These are phyloP conservation scores for Coryphaenoides rupestris DNA, from an alignment of 2,113 vertebrate species.

Conservation along the genomic window DNA sequence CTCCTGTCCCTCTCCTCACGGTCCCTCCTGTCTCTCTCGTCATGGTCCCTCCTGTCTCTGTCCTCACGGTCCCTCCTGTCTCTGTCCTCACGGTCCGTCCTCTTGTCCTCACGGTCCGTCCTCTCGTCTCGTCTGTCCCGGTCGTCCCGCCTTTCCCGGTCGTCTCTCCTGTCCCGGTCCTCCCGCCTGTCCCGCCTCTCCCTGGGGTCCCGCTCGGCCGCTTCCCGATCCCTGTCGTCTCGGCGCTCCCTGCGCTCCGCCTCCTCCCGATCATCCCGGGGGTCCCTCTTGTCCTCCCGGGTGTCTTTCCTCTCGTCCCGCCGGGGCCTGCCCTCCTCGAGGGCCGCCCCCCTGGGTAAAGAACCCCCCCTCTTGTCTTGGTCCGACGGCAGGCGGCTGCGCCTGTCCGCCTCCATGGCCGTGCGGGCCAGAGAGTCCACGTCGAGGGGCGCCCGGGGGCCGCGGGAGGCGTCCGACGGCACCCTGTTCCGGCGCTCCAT, in stretches of 20 bases:
- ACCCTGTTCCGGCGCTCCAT: constrained; percentile 44
- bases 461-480: constrained; percentile 54
- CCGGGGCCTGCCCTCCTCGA: constrained; percentile 45
- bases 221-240: constrained; percentile 1
- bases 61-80: constrained; percentile 22
- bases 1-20: constrained; percentile 3
- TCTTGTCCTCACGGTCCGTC: constrained; percentile 25
- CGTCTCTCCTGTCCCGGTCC: constrained; percentile 39
- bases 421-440: constrained; percentile 65
- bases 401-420: constrained; percentile 44
- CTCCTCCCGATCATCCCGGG: constrained; percentile 36
- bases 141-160: constrained; percentile 47
- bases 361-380: constrained; percentile 44
- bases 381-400: constrained; percentile 52
- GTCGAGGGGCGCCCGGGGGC: constrained; percentile 67
- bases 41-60: constrained; percentile 5
- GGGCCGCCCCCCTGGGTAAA: constrained; percentile 44
- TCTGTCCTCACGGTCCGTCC: constrained; percentile 27
- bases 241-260: constrained; percentile 30
- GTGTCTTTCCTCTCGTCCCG: constrained; percentile 51
- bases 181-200: constrained; percentile 33
- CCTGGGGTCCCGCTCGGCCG: no score
- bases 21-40: constrained; percentile 22
- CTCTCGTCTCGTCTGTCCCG: constrained; percentile 37
- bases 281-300: constrained; percentile 43